Conservation (phyloP, 2,888 invertebrate genomes). For the Drosophila peninsularis region DNA sequence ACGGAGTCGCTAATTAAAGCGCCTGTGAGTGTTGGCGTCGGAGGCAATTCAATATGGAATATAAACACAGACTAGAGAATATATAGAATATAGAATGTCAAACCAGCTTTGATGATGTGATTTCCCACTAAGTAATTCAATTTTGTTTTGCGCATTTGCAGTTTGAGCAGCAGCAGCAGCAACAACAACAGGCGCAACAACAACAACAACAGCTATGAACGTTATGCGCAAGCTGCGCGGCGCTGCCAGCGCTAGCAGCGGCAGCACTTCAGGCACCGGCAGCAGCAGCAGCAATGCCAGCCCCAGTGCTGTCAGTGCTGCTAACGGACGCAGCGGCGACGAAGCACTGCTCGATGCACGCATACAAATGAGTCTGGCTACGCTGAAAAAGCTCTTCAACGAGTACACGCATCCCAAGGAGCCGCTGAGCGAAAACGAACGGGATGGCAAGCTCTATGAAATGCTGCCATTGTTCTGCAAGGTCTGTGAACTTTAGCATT, state of each 20-base stretch:
- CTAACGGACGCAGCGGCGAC: slow-evolving; percentile 85
- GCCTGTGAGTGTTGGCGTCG: slow-evolving; percentile 12
- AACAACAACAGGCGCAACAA: slow-evolving; percentile 12
- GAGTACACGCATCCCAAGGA: slow-evolving; percentile 96
- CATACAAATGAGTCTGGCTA: slow-evolving; percentile 96
- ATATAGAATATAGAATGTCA: slow-evolving; percentile 37
- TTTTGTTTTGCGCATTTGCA: slow-evolving; percentile 46
- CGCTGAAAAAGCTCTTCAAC: slow-evolving; percentile 97
- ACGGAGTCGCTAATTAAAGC: slow-evolving; percentile 45
- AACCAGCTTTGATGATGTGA: slow-evolving; percentile 46
- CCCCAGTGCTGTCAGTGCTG: slow-evolving; percentile 70
- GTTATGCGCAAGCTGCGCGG: slow-evolving; percentile 95
- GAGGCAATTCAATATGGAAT: slow-evolving; percentile 23
- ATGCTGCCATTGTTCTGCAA: slow-evolving; percentile 99
- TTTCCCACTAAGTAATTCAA: slow-evolving; percentile 33
- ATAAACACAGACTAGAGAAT: background rate
- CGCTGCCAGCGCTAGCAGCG: slow-evolving; percentile 58
- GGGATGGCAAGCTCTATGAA: slow-evolving; percentile 97
- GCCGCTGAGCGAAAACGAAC: slow-evolving; percentile 91
- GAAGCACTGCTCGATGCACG: slow-evolving; percentile 88
- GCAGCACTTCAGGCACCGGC: slow-evolving; percentile 72
- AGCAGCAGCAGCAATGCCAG: slow-evolving; percentile 71
- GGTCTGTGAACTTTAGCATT: slow-evolving; percentile 86
- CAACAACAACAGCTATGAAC: slow-evolving; percentile 88
- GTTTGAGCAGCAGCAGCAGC: slow-evolving; percentile 40